A percentile compares a stretch with the other conserved stretches of the same genome.
phyloP scores from a whole-genome alignment of 2,797 vertebrate species.

The Coregonus ussuriensis region DNA sequence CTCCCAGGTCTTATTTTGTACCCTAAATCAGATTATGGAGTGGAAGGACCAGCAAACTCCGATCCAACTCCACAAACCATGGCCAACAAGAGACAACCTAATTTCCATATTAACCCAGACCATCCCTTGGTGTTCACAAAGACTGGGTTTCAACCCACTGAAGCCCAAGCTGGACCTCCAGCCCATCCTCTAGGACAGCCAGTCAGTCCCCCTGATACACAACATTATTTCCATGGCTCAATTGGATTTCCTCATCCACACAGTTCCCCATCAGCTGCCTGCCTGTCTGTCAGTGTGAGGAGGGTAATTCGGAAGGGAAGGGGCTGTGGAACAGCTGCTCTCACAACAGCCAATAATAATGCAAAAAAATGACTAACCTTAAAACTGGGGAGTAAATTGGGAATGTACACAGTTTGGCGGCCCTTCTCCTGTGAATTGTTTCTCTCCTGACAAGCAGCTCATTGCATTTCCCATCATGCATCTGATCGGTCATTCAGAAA shows the following conservation, averaged over 20 bases:
- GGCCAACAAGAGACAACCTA: slow-evolving; percentile 17
- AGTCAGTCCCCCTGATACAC: slow-evolving; percentile 59
- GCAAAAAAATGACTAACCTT: slow-evolving; percentile 70
- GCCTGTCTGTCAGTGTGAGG: slow-evolving; percentile 75
- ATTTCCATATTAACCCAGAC: slow-evolving; percentile 9
- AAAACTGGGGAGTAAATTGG: slow-evolving; percentile 73
- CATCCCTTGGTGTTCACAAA: slow-evolving; percentile 7
- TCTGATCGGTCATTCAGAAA: slow-evolving; percentile 99
- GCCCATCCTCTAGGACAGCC: slow-evolving; percentile 31
- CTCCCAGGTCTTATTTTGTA: slow-evolving; percentile 45
- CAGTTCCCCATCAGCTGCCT: slow-evolving; percentile 39
- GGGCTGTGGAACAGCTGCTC: slow-evolving; percentile 82
- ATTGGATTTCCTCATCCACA: slow-evolving; percentile 75
- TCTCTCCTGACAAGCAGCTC: slow-evolving; percentile 98
- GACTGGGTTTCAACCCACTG: slow-evolving; percentile 13
- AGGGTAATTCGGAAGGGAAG: slow-evolving; percentile 75
- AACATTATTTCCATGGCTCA: slow-evolving; percentile 73
- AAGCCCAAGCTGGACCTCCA: slow-evolving; percentile 17
- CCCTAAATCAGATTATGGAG: slow-evolving; percentile 36
- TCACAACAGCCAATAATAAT: slow-evolving; percentile 81
- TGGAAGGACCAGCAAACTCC: slow-evolving; percentile 23
- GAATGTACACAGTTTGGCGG: slow-evolving; percentile 67
- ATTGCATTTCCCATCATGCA: slow-evolving; percentile 99
- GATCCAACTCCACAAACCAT: slow-evolving; percentile 8
- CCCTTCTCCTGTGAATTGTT: slow-evolving; percentile 89